A percentile compares a stretch with the other conserved stretches of the same genome.
phyloP scores from a whole-genome alignment of 2,888 invertebrate species.

The Epirrita christyi region DNA sequence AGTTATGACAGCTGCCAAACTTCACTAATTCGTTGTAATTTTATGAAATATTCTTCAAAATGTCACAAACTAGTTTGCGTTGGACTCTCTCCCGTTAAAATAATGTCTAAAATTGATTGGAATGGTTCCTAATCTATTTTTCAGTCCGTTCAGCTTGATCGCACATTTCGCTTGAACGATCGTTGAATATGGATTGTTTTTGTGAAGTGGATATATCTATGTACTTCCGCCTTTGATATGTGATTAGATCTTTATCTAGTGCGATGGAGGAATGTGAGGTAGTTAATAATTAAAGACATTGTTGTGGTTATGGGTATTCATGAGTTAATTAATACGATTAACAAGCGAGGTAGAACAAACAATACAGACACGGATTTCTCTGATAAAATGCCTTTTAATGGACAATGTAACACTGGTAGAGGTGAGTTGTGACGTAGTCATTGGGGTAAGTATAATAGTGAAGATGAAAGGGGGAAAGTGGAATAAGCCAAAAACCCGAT shows the following conservation, averaged over 20 bases:
- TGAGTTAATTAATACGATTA: not conserved
- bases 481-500: too few relatives aligned
- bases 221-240: conserved; percentile 22
- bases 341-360: too few relatives aligned
- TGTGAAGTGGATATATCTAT: not conserved
- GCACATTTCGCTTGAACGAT: conserved; percentile 18
- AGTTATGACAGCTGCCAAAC: conserved; percentile 37
- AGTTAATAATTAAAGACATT: conserved; percentile 4
- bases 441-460: too few relatives aligned
- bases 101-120: conserved; percentile 3
- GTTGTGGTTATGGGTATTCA: not conserved
- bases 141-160: conserved; percentile 22
- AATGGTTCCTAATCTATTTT: not conserved
- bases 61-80: not conserved
- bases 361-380: too few relatives aligned
- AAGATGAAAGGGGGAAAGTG: too few relatives aligned
- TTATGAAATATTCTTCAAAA: not conserved
- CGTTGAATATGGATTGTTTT: conserved; percentile 15
- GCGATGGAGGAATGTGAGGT: conserved; percentile 19
- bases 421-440: too few relatives aligned
- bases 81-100: not conserved
- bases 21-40: conserved; percentile 8
- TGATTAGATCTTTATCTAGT: conserved; percentile 29
- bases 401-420: too few relatives aligned
- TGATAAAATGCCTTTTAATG: too few relatives aligned